phyloP scores from a whole-genome alignment of 2,888 invertebrate species.

The Lobophora halterata region DNA sequence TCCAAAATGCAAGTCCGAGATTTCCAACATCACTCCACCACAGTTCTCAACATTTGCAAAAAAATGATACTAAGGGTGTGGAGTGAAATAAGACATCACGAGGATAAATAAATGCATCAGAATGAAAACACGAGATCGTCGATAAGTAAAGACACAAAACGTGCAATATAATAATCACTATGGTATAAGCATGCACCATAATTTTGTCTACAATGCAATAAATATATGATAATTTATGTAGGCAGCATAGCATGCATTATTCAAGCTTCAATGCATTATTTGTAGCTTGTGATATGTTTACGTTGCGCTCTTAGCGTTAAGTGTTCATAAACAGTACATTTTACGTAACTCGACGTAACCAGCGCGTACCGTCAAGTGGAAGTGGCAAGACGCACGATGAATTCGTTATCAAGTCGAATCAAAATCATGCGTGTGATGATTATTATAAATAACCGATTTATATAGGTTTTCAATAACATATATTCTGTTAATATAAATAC shows the following conservation, averaged over 20 bases:
- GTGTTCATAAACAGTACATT: slow-evolving; percentile 1
- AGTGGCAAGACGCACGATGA: slow-evolving; percentile 6
- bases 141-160: slow-evolving; percentile 51
- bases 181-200: slow-evolving; percentile 49
- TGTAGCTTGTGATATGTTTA: slow-evolving; percentile 46
- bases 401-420: slow-evolving; percentile 3
- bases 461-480: too few relatives aligned
- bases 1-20: slow-evolving; percentile 27
- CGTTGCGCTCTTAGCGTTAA: slow-evolving; percentile 15
- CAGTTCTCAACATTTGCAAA: neutral
- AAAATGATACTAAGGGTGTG: slow-evolving; percentile 3
- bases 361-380: neutral
- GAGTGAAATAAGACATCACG: slow-evolving; percentile 11
- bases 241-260: slow-evolving; percentile 51
- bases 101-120: slow-evolving; percentile 1
- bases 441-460: neutral
- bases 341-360: slow-evolving; percentile 2
- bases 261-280: slow-evolving; percentile 64
- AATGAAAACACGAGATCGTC: slow-evolving; percentile 13
- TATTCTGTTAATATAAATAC: too few relatives aligned
- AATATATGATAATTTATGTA: slow-evolving; percentile 40
- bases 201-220: slow-evolving; percentile 48
- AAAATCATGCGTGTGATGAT: neutral
- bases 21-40: slow-evolving; percentile 8
- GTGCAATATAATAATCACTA: slow-evolving; percentile 55